Percentiles rank a stretch among this genome's conserved stretches.
These are phyloP conservation scores for Actias luna DNA, from an alignment of 2,888 invertebrate species.

Conservation along the genomic window DNA sequence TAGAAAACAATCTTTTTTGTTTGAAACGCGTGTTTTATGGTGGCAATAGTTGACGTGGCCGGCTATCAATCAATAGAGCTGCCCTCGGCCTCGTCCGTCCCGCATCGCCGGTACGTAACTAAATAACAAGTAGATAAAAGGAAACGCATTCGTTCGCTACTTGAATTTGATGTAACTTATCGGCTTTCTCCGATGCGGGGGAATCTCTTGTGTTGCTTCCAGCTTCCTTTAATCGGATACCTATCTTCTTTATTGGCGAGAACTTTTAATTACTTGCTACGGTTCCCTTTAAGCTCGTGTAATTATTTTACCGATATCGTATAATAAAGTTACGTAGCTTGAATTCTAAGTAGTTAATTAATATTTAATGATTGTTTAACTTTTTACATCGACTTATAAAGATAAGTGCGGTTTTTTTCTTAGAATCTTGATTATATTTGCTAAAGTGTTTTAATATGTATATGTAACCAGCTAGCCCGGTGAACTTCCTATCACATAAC, in stretches of 20 bases:
- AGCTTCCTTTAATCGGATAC: conserved; percentile 22
- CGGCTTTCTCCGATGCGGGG: conserved; percentile 24
- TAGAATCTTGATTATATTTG: too few species aligned
- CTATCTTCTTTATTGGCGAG: not conserved
- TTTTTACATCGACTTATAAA: not conserved
- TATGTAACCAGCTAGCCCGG: too few species aligned
- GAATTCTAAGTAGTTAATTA: not conserved
- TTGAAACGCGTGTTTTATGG: conserved; percentile 25
- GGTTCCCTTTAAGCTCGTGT: conserved; percentile 7
- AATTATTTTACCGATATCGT: not conserved
- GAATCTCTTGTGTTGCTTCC: conserved; percentile 23
- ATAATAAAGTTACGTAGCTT: not conserved
- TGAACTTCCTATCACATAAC: too few species aligned
- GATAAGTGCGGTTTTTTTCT: too few species aligned
- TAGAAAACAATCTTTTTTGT: conserved; percentile 14
- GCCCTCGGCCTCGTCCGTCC: conserved; percentile 26
- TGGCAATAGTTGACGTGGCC: conserved; percentile 50
- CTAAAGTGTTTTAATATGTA: too few species aligned
- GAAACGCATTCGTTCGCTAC: conserved; percentile 52
- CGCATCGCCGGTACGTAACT: conserved; percentile 40
- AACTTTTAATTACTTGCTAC: conserved; percentile 9
- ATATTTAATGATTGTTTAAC: not conserved
- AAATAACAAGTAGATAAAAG: conserved; percentile 60
- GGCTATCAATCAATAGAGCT: conserved; percentile 61
- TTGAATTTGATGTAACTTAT: conserved; percentile 49